These are phyloP conservation scores for Accipiter virgatus DNA, from an alignment of 2,113 vertebrate genomes.

Conservation along the genomic window DNA sequence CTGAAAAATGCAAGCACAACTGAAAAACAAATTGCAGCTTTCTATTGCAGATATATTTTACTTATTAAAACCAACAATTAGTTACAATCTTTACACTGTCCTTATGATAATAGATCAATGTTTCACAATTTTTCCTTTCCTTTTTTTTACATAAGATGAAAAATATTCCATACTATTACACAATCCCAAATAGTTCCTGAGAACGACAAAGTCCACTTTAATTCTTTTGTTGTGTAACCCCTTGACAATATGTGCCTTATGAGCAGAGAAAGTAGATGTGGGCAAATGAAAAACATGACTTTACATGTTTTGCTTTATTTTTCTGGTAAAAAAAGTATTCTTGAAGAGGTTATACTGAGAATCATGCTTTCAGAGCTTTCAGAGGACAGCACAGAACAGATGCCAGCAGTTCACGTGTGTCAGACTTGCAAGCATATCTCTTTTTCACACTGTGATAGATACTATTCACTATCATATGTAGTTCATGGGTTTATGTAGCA, in stretches of 20 bases:
- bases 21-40: neutral
- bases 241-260: neutral
- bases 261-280: neutral
- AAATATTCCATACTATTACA: neutral
- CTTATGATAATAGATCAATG: neutral
- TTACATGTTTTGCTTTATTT: neutral
- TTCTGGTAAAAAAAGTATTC: neutral
- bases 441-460: neutral
- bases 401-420: neutral
- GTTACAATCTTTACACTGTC: neutral
- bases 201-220: neutral
- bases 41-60: neutral
- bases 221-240: neutral
- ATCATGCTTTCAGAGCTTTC: neutral
- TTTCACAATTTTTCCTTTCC: neutral
- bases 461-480: neutral
- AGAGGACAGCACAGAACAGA: neutral
- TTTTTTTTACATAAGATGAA: neutral
- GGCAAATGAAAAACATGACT: neutral
- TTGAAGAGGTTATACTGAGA: neutral
- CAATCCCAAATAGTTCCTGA: neutral
- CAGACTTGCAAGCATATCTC: neutral
- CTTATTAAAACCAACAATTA: neutral
- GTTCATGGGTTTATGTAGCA: neutral
- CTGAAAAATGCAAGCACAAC: neutral